Evolutionary conservation across 2,888 invertebrate species (phyloP), one percentile per base, ranked within the genome.

Genomic region (Chymomyza amoena): DNA sequence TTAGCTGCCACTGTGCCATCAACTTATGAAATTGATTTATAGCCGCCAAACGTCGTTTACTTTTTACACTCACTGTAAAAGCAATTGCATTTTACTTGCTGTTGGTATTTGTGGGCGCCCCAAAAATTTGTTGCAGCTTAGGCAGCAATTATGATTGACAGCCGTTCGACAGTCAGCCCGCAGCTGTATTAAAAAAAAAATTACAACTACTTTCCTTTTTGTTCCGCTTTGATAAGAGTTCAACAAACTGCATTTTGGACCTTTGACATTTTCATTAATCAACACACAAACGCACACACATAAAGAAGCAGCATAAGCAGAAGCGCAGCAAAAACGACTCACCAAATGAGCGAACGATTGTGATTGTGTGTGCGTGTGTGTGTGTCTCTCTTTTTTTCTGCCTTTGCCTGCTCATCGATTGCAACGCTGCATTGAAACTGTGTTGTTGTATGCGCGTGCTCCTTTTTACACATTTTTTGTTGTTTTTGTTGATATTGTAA

Each of bases 181-280:
- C 77, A 75, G 77, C 74, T 74, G 73, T 13, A 10, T 45, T 45
- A 45, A 10, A 36, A 61, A 50, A 72, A 16, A 32, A 18, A 9
- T 10, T 64, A 57, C 13, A 10, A 64, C 69, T 66, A 83, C 83
- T 83, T 83, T 83, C 83, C 88, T 88, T 83, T 83, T 83, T 79
- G 73, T 79, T 79, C 66, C 79, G 71, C 61, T 76, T 75, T 66
- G 51, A 67, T 66, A 77, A 78, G 78, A 82, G 84, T 88, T 85
- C 84, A 88, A 88, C 78, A 88, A 87, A 85, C 84, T 84, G 73
- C 51, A 61, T 60, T 60, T 16, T 45, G 68, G 78, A 84, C 84
- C 84, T 88, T 88, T 84, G 84, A 88, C 84, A 84, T 84, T 87
- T 78, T 70, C 85, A 84, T 88, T 84, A 88, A 84, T 88, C 73